Base-by-base conservation (phyloP, 1,140 invertebrate species). In the Bombus confusus region DNA sequence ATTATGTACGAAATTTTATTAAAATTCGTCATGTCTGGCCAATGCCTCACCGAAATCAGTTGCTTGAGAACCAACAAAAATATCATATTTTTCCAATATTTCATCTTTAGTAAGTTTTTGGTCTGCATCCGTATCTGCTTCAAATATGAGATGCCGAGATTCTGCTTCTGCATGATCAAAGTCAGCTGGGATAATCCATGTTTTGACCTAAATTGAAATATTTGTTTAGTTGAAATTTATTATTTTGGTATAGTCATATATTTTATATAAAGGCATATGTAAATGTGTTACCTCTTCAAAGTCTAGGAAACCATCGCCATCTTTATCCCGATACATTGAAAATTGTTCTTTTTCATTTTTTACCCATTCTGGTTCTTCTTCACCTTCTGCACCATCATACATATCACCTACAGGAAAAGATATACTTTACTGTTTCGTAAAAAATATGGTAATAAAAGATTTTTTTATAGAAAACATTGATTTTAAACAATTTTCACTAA, bases 31-130 rank as follows among this genome's bases (percentile, higher is more conserved):
- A 93, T 99, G 99, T 91, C 98, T 96, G 0, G 97, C 96, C 8
- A 99, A 95, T 13, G 99, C 99, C 94, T 99, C 98, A 2, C 99
- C 99, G 95, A 99, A 99, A 95, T 99, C 99, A 0, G 99, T 99
- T 0, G 99, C 99, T 94, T 99, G 99, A 28, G 99, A 99, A 52
- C 99, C 99, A 1, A 99, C 99, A 95, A 99, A 99, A 3, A 99
- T 95, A 94, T 99, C 99, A 94, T 99, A 99, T 93, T 99, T 99
- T 62, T 97, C 97, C 1, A 99, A 94, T 77, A 99, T 98, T 96
- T 99, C 99, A 12, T 97, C 96, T 94, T 98, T 98, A 8, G 97
- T 98, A 12, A 99, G 95, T 93, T 98, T 97, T 86, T 98, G 97
- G 95, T 99, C 99, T 6, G 97, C 97, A 95, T 99, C 97, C 1